phyloP scores from a whole-genome alignment of 2,888 invertebrate species.

The Drosophila tripunctata region DNA sequence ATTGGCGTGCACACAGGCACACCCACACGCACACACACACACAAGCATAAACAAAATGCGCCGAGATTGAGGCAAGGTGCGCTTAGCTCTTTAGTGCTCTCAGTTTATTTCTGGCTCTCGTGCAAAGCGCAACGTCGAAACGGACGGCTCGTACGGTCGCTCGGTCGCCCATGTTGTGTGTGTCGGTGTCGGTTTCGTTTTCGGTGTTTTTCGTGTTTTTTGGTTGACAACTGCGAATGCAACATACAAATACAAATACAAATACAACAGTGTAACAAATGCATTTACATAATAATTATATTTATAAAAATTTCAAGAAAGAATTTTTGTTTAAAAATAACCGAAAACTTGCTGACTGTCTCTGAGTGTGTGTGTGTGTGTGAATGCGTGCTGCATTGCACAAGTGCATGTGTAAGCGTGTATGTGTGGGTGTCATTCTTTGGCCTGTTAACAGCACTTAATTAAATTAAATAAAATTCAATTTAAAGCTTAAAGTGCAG shows the following conservation, averaged over 20 bases:
- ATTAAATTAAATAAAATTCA: constrained; percentile 53
- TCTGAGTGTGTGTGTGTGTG: constrained; percentile 16
- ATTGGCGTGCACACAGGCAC: constrained; percentile 45
- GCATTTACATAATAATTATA: constrained; percentile 41
- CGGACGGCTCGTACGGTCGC: constrained; percentile 62
- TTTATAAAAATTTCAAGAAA: constrained; percentile 27
- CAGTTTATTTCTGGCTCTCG: constrained; percentile 82
- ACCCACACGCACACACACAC: constrained; percentile 41
- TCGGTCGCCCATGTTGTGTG: constrained; percentile 47
- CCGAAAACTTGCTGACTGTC: constrained; percentile 19
- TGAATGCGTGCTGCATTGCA: constrained; percentile 9
- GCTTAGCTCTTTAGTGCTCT: constrained; percentile 73
- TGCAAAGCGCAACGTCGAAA: constrained; percentile 76
- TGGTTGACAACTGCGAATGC: constrained; percentile 55
- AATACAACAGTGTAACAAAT: constrained; percentile 50
- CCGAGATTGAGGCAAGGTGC: constrained; percentile 77
- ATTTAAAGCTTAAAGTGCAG: constrained; percentile 47
- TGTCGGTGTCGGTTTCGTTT: constrained; percentile 52
- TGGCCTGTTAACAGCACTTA: constrained; percentile 34
- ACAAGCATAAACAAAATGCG: constrained; percentile 52
- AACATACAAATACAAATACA: constrained; percentile 32
- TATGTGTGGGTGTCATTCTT: constrained; percentile 46
- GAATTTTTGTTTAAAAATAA: constrained; percentile 49
- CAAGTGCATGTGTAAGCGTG: constrained; percentile 15
- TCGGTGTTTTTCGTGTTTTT: constrained; percentile 44